Conservation (phyloP, 2,888 invertebrate species). For the Drosophila borealis region DNA sequence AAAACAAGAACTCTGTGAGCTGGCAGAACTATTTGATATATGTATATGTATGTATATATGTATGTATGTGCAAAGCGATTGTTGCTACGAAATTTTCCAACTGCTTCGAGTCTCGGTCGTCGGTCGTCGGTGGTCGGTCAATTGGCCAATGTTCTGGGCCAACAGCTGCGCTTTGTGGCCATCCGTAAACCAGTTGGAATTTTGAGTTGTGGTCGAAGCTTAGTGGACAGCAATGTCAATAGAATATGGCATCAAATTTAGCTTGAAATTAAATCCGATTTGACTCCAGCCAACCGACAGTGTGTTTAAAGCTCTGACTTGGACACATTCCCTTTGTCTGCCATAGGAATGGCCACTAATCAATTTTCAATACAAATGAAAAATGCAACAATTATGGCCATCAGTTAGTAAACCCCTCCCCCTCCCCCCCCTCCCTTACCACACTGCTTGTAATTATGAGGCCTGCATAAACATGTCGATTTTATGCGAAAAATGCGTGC, state of each 20-base stretch:
- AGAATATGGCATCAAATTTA: constrained; percentile 21
- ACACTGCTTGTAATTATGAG: constrained; percentile 39
- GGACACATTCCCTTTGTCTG: no score
- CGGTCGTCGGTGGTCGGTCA: constrained; percentile 4
- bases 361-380: constrained; percentile 52
- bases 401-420: constrained; percentile 24
- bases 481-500: constrained; percentile 79
- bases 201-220: constrained; percentile 39
- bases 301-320: background rate
- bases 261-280: constrained; percentile 30
- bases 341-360: constrained; percentile 22
- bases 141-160: constrained; percentile 24
- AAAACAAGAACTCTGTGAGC: constrained; percentile 49
- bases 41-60: background rate
- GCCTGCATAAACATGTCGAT: constrained; percentile 66
- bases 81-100: constrained; percentile 3
- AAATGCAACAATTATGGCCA: constrained; percentile 56
- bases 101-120: constrained; percentile 1
- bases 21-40: constrained; percentile 43
- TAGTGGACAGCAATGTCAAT: constrained; percentile 6
- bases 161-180: constrained; percentile 38
- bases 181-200: constrained; percentile 25
- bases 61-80: constrained; percentile 1
- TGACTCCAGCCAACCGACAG: constrained; percentile 5
- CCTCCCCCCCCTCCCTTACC: background rate